These are phyloP conservation scores for Cyclophora albipunctata DNA, from an alignment of 2,888 invertebrate genomes.

Conservation along the genomic window DNA sequence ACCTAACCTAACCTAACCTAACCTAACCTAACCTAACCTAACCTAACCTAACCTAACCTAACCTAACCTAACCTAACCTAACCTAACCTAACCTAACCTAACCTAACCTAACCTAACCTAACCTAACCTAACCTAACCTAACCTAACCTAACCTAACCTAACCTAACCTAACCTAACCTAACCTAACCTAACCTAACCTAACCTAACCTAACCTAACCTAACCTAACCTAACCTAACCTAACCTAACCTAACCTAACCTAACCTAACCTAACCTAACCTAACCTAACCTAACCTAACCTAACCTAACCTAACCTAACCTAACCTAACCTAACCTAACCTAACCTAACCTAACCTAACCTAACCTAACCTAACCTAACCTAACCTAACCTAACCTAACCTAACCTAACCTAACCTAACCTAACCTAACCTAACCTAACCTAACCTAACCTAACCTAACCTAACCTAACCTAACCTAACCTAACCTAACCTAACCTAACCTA, in stretches of 20 bases:
- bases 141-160: slow-evolving; percentile 2
- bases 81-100: slow-evolving; percentile 3
- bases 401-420: slow-evolving; percentile 2
- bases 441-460: slow-evolving; percentile 2
- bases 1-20: slow-evolving; percentile 3
- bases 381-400: slow-evolving; percentile 2
- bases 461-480: slow-evolving; percentile 2
- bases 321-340: slow-evolving; percentile 2
- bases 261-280: slow-evolving; percentile 2
- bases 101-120: slow-evolving; percentile 2
- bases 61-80: slow-evolving; percentile 7
- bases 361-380: slow-evolving; percentile 2
- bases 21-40: slow-evolving; percentile 7
- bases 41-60: slow-evolving; percentile 7
- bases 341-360: slow-evolving; percentile 2
- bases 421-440: slow-evolving; percentile 2
- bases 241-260: slow-evolving; percentile 2
- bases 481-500: slow-evolving; percentile 23
- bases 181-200: slow-evolving; percentile 2
- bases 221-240: slow-evolving; percentile 2
- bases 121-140: slow-evolving; percentile 2
- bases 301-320: slow-evolving; percentile 2
- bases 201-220: slow-evolving; percentile 2
- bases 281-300: slow-evolving; percentile 2
- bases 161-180: slow-evolving; percentile 2